phyloP scores from a whole-genome alignment of 2,888 invertebrate species.

The Nymphalis urticae region DNA sequence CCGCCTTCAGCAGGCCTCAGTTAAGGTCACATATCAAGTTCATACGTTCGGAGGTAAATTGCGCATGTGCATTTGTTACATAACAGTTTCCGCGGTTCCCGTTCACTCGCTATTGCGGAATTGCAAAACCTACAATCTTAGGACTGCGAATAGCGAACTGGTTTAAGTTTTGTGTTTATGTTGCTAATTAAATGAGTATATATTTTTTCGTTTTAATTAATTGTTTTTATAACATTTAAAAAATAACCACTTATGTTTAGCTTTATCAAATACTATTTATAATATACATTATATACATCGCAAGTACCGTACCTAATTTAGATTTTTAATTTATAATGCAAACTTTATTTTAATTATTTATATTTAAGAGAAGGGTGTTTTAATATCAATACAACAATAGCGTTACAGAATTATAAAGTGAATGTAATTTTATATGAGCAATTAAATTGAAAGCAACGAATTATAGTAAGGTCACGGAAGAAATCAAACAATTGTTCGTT shows the following conservation, averaged over 20 bases:
- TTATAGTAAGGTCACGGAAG: conserved; percentile 34
- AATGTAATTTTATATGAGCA: conserved; percentile 25
- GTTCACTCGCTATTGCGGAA: conserved; percentile 30
- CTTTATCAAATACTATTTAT: too few species aligned
- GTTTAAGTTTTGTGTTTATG: neutral
- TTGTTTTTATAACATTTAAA: too few species aligned
- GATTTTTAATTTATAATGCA: too few species aligned
- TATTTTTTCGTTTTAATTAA: neutral
- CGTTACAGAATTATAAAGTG: conserved; percentile 28
- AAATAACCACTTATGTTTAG: too few species aligned
- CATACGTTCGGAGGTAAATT: conserved; percentile 58
- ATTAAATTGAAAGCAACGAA: conserved; percentile 26
- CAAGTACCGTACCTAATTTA: too few species aligned
- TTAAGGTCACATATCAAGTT: conserved; percentile 76
- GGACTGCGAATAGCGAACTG: neutral
- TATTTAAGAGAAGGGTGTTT: conserved; percentile 5
- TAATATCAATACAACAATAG: conserved; percentile 23
- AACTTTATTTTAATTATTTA: conserved; percentile 2
- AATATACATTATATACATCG: too few species aligned
- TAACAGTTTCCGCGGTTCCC: conserved; percentile 43
- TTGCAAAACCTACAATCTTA: conserved; percentile 18
- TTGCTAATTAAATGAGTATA: neutral
- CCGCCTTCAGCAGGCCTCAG: conserved; percentile 55
- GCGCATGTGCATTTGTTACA: conserved; percentile 43
- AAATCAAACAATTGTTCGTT: conserved; percentile 13